Conservation (phyloP, 2,797 vertebrate genomes). For the Ptychadena robeensis region DNA sequence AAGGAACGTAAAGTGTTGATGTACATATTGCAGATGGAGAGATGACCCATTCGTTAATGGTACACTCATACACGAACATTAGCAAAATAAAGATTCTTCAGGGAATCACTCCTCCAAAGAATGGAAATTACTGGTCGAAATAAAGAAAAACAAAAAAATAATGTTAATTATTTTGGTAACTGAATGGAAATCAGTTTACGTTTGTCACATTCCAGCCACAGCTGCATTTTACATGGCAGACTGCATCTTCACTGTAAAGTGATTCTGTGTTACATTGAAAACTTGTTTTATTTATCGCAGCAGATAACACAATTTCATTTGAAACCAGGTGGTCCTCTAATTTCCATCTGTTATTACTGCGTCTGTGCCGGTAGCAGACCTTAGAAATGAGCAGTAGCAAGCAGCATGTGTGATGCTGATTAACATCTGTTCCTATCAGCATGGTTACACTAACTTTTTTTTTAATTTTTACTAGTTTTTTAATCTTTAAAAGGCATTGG, state of each 20-base stretch:
- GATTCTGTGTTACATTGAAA: conserved; percentile 64
- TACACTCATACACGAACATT: too few species aligned
- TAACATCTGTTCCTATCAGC: conserved; percentile 60
- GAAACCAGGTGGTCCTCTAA: conserved; percentile 69
- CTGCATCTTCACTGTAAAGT: conserved; percentile 37
- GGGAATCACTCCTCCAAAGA: too few species aligned
- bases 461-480: conserved; percentile 14
- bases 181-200: conserved; percentile 49
- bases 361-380: conserved; percentile 70
- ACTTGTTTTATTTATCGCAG: conserved; percentile 65
- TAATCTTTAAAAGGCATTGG: conserved; percentile 29
- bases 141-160: neutral
- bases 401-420: conserved; percentile 58
- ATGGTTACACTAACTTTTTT: conserved; percentile 52
- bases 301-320: conserved; percentile 67
- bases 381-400: conserved; percentile 61
- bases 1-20: too few species aligned
- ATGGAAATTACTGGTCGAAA: too few species aligned
- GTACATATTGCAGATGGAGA: too few species aligned
- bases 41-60: too few species aligned
- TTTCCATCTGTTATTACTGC: conserved; percentile 71
- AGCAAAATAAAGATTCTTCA: too few species aligned
- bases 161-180: conserved; percentile 45
- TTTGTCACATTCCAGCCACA: conserved; percentile 53
- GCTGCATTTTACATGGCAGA: conserved; percentile 52